Evolutionary conservation across 1,140 invertebrate species (phyloP).

Genomic region (Apolygus lucorum): DNA sequence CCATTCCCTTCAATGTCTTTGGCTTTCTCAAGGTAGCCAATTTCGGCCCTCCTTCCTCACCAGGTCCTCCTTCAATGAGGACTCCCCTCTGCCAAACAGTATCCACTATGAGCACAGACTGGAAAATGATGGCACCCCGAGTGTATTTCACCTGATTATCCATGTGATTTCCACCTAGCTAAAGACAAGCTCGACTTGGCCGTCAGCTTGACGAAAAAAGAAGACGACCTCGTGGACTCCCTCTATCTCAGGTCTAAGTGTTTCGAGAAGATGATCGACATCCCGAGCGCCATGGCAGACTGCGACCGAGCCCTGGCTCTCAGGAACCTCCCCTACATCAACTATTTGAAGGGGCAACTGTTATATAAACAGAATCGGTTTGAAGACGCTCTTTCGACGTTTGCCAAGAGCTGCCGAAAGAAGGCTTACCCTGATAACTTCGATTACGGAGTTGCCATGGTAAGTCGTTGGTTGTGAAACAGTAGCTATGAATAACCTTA

Average conservation of each 20-base stretch:
- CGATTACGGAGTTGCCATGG: background rate
- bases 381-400: background rate
- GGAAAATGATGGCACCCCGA: background rate
- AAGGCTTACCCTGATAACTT: background rate
- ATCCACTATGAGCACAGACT: background rate
- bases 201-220: background rate
- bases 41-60: too few species aligned
- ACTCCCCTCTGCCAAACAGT: background rate
- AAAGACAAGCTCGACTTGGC: background rate
- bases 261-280: background rate
- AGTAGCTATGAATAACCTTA: too few species aligned
- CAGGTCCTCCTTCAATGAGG: too few species aligned
- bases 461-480: too few species aligned
- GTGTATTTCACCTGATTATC: background rate
- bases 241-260: background rate
- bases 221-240: background rate
- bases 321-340: background rate
- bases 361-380: background rate
- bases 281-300: constrained; percentile 2
- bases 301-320: background rate
- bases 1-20: too few species aligned
- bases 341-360: background rate
- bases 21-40: too few species aligned
- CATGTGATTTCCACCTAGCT: background rate
- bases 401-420: background rate